phyloP scores from a whole-genome alignment of 1,140 invertebrate genomes.

The Lasioglossum albipes region DNA sequence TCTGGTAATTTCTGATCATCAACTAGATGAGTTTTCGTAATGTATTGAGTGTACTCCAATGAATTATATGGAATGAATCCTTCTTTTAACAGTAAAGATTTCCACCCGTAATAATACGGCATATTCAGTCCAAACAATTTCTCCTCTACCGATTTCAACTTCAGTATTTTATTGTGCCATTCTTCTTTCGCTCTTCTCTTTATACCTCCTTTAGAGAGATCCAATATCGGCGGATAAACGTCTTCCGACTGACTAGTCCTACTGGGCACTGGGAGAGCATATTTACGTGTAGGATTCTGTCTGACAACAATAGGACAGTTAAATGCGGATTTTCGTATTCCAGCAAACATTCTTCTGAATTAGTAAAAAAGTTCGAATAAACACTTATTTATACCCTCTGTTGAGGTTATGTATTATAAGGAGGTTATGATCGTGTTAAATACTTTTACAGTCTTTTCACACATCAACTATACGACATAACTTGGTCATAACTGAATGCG shows the following conservation, averaged over 20 bases:
- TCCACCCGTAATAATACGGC: constrained; percentile 89
- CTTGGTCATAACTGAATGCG: not conserved
- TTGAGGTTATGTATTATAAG: constrained; percentile 4
- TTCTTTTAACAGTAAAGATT: constrained; percentile 83
- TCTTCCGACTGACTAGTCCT: not conserved
- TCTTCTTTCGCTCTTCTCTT: constrained; percentile 74
- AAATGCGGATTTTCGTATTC: not conserved
- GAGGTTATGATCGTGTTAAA: not conserved
- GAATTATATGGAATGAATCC: constrained; percentile 84
- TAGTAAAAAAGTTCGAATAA: not conserved
- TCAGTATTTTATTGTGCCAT: constrained; percentile 83
- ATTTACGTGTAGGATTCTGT: not conserved
- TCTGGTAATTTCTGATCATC: constrained; percentile 80
- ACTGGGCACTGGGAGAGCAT: not conserved
- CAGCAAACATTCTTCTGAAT: constrained; percentile 23
- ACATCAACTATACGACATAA: not conserved
- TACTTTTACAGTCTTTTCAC: not conserved
- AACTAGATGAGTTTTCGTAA: constrained; percentile 86
- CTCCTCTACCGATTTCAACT: constrained; percentile 87
- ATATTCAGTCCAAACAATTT: constrained; percentile 90
- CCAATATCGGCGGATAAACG: constrained; percentile 83
- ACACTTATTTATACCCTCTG: not conserved
- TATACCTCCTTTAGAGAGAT: constrained; percentile 77
- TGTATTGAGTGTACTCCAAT: constrained; percentile 84
- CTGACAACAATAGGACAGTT: not conserved